Percentiles rank a stretch among this genome's conserved stretches.
Evolutionary conservation across 2,113 vertebrate genomes (phyloP).

Genomic region (Asarcornis scutulata): DNA sequence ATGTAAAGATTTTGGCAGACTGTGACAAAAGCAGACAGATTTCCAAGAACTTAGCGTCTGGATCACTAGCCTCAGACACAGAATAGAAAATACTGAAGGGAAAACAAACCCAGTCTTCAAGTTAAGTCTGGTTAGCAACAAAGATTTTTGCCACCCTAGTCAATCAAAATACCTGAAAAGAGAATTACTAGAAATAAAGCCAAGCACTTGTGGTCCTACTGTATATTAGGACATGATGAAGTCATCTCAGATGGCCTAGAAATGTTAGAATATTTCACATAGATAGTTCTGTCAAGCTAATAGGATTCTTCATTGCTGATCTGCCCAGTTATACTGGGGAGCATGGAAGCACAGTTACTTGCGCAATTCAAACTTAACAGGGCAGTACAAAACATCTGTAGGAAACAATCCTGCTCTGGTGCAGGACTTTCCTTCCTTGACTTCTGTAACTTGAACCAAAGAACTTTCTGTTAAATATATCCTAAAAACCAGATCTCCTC

Average conservation of each 20-base stretch:
- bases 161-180: accelerated
- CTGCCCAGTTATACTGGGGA: background rate
- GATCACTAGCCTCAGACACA: background rate
- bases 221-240: background rate
- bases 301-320: background rate
- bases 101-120: background rate
- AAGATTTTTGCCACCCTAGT: too few species aligned
- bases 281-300: background rate
- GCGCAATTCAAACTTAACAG: background rate
- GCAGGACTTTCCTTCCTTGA: background rate
- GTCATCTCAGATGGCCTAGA: background rate
- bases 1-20: background rate
- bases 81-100: accelerated
- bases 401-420: background rate
- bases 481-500: background rate
- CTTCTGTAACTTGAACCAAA: background rate
- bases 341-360: background rate
- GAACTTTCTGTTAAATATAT: background rate
- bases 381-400: background rate
- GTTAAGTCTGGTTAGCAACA: background rate
- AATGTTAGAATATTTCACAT: accelerated
- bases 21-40: background rate
- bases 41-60: accelerated
- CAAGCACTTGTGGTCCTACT: background rate
- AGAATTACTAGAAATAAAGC: background rate